Evolutionary conservation across 35 echinoderm and acorn worm species (phyloP).

Genomic region (Heliocidaris erythrogramma): DNA sequence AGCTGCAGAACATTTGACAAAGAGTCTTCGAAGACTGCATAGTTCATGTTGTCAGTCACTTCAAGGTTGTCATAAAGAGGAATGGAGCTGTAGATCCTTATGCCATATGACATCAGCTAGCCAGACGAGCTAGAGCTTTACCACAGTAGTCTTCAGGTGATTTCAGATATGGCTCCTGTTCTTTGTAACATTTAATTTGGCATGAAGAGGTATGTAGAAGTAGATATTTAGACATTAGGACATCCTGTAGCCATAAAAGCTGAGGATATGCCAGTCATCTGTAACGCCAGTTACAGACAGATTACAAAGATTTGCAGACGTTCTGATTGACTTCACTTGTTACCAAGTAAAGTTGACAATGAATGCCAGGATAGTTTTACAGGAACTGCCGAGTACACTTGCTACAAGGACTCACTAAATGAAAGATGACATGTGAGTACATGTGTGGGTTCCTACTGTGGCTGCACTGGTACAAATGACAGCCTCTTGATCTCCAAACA

Average conservation of each 20-base stretch:
- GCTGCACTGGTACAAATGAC: neutral
- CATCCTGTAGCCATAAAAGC: neutral
- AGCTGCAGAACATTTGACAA: neutral
- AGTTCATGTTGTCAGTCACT: neutral
- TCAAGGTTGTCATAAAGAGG: neutral
- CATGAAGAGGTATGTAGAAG: neutral
- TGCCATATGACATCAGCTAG: neutral
- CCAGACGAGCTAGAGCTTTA: neutral
- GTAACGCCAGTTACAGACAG: neutral
- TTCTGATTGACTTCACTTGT: neutral
- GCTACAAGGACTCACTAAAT: no score
- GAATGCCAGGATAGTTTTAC: neutral
- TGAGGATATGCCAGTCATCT: neutral
- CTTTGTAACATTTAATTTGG: neutral
- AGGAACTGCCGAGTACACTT: neutral
- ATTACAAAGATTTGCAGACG: neutral
- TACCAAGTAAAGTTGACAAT: neutral
- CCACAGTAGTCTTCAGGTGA: no score
- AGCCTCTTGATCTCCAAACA: neutral
- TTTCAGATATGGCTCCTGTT: no score
- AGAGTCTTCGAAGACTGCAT: neutral
- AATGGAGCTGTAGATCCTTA: neutral
- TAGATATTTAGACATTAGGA: neutral
- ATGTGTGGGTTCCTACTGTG: neutral
- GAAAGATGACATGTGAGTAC: neutral